These are phyloP conservation scores for Amorpha juglandis DNA, from an alignment of 2,888 invertebrate genomes.

Conservation along the genomic window DNA sequence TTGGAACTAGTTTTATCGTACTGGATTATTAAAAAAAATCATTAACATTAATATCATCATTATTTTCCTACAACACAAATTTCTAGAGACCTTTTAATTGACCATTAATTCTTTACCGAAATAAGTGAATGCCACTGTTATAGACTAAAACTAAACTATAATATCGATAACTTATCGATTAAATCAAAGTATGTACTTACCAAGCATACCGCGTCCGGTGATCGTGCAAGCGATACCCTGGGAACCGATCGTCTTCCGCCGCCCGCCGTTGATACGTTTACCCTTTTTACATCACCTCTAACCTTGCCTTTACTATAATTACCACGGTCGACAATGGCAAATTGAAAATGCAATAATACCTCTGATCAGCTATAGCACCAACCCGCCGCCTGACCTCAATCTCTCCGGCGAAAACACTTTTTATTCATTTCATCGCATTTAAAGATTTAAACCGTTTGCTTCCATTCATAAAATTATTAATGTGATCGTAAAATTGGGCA, in stretches of 20 bases:
- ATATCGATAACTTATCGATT: slow-evolving; percentile 41
- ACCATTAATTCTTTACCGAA: background rate
- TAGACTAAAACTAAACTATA: background rate
- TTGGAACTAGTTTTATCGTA: no score
- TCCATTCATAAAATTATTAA: slow-evolving; percentile 85
- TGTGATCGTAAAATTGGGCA: slow-evolving; percentile 84
- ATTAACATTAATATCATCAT: no score
- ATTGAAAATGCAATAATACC: slow-evolving; percentile 57
- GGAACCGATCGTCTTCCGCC: slow-evolving; percentile 77
- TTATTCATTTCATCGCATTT: slow-evolving; percentile 76
- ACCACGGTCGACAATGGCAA: slow-evolving; percentile 40
- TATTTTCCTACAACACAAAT: no score
- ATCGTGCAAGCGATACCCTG: slow-evolving; percentile 79
- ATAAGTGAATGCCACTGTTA: background rate
- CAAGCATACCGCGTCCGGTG: slow-evolving; percentile 72
- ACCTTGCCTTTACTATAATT: slow-evolving; percentile 49
- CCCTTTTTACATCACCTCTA: slow-evolving; percentile 54
- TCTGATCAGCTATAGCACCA: slow-evolving; percentile 44
- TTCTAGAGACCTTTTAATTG: background rate
- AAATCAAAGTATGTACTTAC: slow-evolving; percentile 36
- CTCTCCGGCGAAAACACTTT: slow-evolving; percentile 63
- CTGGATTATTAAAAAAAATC: no score
- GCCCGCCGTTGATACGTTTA: slow-evolving; percentile 48
- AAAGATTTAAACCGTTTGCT: slow-evolving; percentile 78
- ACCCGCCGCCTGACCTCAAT: slow-evolving; percentile 61